Conservation (phyloP, 2,113 vertebrate genomes). For the Siphamia tubifer region DNA sequence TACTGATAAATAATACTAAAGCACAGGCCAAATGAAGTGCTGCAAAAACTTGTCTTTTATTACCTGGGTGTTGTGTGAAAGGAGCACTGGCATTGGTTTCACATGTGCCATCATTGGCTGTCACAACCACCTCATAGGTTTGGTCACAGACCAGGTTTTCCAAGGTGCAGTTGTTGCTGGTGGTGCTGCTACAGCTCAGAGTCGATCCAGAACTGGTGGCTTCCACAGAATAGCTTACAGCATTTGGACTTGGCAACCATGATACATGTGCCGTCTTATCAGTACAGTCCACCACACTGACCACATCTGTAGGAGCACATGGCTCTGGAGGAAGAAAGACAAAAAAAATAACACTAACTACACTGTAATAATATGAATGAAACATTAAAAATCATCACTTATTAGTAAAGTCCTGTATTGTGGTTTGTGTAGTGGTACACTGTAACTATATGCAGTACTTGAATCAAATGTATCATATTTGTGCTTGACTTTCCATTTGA, state of each 20-base stretch:
- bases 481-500: no score
- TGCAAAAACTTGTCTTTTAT: not conserved
- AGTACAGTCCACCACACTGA: slow-evolving; percentile 50
- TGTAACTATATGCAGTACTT: no score
- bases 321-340: slow-evolving; percentile 52
- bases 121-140: slow-evolving; percentile 46
- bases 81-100: slow-evolving; percentile 47
- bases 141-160: slow-evolving; percentile 57
- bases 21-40: not conserved
- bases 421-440: no score
- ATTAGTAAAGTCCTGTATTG: not conserved
- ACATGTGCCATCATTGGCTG: slow-evolving; percentile 59
- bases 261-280: slow-evolving; percentile 30
- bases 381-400: not conserved
- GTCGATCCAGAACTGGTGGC: slow-evolving; percentile 17
- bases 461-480: no score
- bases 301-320: slow-evolving; percentile 57
- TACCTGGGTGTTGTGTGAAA: slow-evolving; percentile 64
- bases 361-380: not conserved
- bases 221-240: slow-evolving; percentile 42
- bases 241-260: slow-evolving; percentile 55
- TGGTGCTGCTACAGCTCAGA: slow-evolving; percentile 47
- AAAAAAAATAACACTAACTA: not conserved
- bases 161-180: slow-evolving; percentile 55
- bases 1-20: no score